Conservation (phyloP, 2,113 vertebrate genomes). For the Aspidoscelis tigris region DNA sequence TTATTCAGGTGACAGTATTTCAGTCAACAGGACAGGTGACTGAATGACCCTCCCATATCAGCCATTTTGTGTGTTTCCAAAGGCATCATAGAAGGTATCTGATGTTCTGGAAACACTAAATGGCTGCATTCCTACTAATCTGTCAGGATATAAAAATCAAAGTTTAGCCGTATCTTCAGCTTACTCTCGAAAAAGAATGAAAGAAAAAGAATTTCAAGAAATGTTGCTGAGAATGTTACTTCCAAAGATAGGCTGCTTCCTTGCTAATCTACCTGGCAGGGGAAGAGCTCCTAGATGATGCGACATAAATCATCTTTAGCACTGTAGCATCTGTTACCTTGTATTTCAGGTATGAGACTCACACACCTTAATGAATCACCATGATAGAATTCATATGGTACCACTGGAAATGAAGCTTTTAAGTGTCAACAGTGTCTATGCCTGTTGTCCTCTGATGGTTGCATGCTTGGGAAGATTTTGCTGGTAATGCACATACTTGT, state of each 20-base stretch:
- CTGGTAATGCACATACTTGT: too few species aligned
- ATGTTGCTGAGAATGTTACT: not conserved
- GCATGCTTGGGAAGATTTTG: not conserved
- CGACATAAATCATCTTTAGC: not conserved
- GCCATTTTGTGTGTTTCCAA: too few species aligned
- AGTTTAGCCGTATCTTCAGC: not conserved
- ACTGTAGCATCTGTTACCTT: not conserved
- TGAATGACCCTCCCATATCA: too few species aligned
- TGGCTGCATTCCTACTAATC: too few species aligned
- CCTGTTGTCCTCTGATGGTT: not conserved
- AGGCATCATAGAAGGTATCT: too few species aligned
- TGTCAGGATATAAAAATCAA: not conserved
- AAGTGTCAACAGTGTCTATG: not conserved
- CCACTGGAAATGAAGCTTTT: not conserved
- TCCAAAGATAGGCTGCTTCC: not conserved
- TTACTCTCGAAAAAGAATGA: not conserved
- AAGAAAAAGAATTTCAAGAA: not conserved
- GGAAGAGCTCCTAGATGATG: not conserved
- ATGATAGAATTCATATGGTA: not conserved
- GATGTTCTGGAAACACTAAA: too few species aligned
- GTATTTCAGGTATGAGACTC: not conserved
- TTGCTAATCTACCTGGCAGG: not conserved
- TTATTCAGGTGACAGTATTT: too few species aligned
- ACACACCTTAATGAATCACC: not conserved
- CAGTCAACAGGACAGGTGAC: too few species aligned